Evolutionary conservation across 2,797 vertebrate genomes (phyloP).

Genomic region (Sarcophilus harrisii): DNA sequence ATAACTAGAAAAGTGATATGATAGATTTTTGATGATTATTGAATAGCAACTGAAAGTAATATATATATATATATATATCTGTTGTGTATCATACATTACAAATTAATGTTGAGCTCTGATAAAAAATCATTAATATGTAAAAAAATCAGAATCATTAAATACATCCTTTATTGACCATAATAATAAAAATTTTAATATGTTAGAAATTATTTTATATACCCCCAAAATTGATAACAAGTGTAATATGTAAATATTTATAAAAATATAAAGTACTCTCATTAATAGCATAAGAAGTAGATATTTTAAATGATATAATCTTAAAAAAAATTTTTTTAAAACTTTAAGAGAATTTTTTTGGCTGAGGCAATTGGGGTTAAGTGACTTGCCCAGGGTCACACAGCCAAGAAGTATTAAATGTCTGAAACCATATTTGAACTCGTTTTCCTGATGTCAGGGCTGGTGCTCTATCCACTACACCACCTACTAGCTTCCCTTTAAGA

Average conservation of each 20-base stretch:
- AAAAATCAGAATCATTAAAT: background rate
- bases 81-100: background rate
- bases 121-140: background rate
- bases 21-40: background rate
- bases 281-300: background rate
- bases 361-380: too few relatives aligned
- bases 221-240: background rate
- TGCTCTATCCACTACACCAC: too few relatives aligned
- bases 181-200: background rate
- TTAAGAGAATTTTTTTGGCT: too few relatives aligned
- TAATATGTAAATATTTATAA: background rate
- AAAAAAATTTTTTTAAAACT: background rate
- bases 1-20: background rate
- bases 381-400: too few relatives aligned
- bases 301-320: background rate
- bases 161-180: background rate
- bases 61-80: background rate
- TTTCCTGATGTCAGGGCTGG: too few relatives aligned
- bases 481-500: background rate
- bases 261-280: background rate
- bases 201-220: background rate
- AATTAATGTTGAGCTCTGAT: background rate
- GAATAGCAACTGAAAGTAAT: background rate
- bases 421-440: too few relatives aligned
- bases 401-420: too few relatives aligned